Base-by-base conservation (phyloP, 1,140 invertebrate genomes). In the Papilio helenus region DNA sequence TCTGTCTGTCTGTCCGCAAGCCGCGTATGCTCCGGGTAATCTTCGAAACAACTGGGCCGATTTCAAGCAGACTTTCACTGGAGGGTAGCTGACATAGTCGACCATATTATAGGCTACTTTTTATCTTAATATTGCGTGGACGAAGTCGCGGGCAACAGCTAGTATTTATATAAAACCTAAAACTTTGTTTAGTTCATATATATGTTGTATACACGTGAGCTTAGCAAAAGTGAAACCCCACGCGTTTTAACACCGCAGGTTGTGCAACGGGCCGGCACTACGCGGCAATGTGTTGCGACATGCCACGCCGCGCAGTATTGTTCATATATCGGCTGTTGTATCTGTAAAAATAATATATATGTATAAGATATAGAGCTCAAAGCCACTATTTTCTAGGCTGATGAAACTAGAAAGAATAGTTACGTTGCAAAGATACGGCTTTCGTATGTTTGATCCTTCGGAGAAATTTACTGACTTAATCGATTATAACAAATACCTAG, bases 161-260 rank as follows among this genome's bases (percentile, higher is more conserved):
- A n/a, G n/a, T 39, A 39, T 39, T 39, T 39, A 39, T 39, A 1
- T 20, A 26, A 10, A 16, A 68, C 29, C 61, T 68, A 34, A 68
- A 68, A 29, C 10, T 68, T 23, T 23, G 23, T 9, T 20, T 39
- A 23, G 58, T 14, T 61, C 2, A 34, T 16, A 29, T 29, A 29
- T 65, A 7, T 65, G 12, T 29, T 16, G 10, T 29, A 34, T 68
- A 68, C 26, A 68, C 26, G 61, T 68, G 42, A 44, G 39, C 8
- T 72, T 20, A 46, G 71, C 71, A 72, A 72, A 72, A 72, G 71
- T 72, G 71, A 72, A 72, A 72, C 34, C 71, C 71, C 39, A 72
- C 20, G 39, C 68, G 39, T 16, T 16, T 34, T 39, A 72, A 61
- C 26, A 68, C 5, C 61, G 14, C 16, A 26, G 61, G 26, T 68